Evolutionary conservation across 2,113 vertebrate species (phyloP).

Genomic region (Urocolius indicus): DNA sequence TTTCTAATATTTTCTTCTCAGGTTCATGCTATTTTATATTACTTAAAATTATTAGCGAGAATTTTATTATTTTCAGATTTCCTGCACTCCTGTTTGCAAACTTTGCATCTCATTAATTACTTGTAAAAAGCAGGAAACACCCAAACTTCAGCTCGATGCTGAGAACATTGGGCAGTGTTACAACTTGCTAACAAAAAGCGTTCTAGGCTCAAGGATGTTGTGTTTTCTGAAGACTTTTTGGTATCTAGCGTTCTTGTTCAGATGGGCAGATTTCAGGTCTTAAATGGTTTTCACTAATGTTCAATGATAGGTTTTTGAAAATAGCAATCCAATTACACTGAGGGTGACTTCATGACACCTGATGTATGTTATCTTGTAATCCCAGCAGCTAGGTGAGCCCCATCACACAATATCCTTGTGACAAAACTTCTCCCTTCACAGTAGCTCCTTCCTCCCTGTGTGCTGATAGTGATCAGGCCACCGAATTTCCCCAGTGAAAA

Average conservation of each 20-base stretch:
- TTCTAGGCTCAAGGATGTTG: neutral
- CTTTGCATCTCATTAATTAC: neutral
- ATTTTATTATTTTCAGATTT: neutral
- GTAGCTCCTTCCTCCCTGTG: neutral
- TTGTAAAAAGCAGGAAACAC: neutral
- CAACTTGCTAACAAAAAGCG: neutral
- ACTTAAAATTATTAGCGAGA: neutral
- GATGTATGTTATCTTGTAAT: neutral
- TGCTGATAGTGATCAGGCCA: constrained; percentile 2
- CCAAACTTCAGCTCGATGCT: neutral
- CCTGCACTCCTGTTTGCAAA: neutral
- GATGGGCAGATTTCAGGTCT: neutral
- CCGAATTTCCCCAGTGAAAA: neutral
- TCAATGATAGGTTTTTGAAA: neutral
- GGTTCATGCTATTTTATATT: neutral
- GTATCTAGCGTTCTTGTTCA: neutral
- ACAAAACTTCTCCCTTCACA: neutral
- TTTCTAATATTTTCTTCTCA: neutral
- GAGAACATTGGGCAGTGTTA: neutral
- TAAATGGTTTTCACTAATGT: neutral
- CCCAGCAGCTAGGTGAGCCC: constrained; percentile 14
- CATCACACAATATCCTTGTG: constrained; percentile 2
- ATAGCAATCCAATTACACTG: neutral
- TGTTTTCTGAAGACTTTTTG: neutral
- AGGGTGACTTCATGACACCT: neutral